phyloP scores from a whole-genome alignment of 2,113 vertebrate genomes.

The Takifugu flavidus region DNA sequence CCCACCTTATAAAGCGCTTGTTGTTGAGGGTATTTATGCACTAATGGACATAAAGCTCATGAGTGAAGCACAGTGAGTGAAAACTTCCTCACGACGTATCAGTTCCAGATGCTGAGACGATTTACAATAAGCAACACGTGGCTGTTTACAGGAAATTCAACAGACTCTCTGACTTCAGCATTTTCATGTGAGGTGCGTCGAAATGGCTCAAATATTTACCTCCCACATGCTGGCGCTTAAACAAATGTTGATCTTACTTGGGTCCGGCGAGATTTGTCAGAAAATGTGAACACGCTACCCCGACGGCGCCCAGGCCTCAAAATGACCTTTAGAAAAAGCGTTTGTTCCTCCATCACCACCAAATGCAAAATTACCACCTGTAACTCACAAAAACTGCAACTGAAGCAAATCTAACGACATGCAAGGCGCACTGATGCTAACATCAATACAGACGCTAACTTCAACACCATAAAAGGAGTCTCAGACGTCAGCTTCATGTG shows the following conservation, averaged over 20 bases:
- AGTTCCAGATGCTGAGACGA: conserved; percentile 13
- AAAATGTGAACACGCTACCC: conserved; percentile 34
- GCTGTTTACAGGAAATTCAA: conserved; percentile 31
- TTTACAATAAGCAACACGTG: conserved; percentile 33
- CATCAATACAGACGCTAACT: too few relatives aligned
- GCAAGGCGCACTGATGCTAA: too few relatives aligned
- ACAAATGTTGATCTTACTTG: conserved; percentile 49
- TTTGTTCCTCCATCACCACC: conserved; percentile 7
- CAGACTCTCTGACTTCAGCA: conserved; percentile 16
- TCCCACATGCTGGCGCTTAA: conserved; percentile 42
- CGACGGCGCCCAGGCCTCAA: conserved; percentile 10
- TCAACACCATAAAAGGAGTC: too few relatives aligned
- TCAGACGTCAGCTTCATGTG: too few relatives aligned
- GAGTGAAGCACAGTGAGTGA: background rate
- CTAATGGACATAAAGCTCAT: too few relatives aligned
- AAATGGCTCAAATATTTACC: conserved; percentile 63
- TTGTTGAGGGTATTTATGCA: too few relatives aligned
- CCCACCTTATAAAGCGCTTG: background rate
- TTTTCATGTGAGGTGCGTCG: conserved; percentile 32
- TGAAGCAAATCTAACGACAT: too few relatives aligned
- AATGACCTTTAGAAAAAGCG: conserved; percentile 34
- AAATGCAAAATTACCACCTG: background rate
- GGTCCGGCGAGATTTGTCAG: conserved; percentile 36
- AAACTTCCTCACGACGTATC: conserved; percentile 27
- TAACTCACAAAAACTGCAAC: background rate